Evolutionary conservation across 2,113 vertebrate genomes (phyloP).

Genomic region (Arothron firmamentum): DNA sequence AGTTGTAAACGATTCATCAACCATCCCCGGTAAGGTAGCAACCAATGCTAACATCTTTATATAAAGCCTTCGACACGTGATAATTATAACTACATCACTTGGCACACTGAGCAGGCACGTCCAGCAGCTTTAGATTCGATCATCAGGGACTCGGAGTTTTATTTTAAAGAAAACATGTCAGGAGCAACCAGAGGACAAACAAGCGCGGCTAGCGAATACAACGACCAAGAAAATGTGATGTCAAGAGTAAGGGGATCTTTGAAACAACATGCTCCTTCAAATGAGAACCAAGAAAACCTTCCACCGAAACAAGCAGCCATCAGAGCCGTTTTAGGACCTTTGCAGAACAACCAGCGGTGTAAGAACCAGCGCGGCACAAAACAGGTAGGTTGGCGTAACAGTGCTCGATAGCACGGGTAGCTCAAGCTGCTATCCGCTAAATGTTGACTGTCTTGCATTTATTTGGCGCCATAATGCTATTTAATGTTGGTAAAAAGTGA

Average conservation of each 20-base stretch:
- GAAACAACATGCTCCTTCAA: slow-evolving; percentile 39
- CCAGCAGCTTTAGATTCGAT: no score
- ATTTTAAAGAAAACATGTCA: slow-evolving; percentile 58
- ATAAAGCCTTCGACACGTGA: neutral
- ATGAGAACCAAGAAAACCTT: slow-evolving; percentile 87
- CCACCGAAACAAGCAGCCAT: slow-evolving; percentile 60
- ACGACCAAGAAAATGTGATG: slow-evolving; percentile 68
- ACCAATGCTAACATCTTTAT: slow-evolving; percentile 16
- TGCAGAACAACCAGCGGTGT: slow-evolving; percentile 72
- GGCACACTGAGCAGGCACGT: no score
- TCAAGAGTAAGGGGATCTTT: slow-evolving; percentile 42
- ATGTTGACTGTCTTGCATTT: neutral
- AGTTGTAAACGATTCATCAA: neutral
- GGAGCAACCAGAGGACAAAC: slow-evolving; percentile 45
- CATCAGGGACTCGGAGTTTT: neutral
- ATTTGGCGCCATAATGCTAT: neutral
- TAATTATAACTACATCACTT: no score
- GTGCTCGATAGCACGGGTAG: neutral
- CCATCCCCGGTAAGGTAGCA: neutral
- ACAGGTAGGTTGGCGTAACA: slow-evolving; percentile 42
- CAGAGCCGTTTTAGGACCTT: slow-evolving; percentile 78
- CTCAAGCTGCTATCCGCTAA: slow-evolving; percentile 7
- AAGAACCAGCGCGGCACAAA: slow-evolving; percentile 62
- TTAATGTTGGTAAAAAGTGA: no score
- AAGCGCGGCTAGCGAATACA: slow-evolving; percentile 46